Evolutionary conservation across 2,888 invertebrate species (phyloP).

Genomic region (Phortica okadai): DNA sequence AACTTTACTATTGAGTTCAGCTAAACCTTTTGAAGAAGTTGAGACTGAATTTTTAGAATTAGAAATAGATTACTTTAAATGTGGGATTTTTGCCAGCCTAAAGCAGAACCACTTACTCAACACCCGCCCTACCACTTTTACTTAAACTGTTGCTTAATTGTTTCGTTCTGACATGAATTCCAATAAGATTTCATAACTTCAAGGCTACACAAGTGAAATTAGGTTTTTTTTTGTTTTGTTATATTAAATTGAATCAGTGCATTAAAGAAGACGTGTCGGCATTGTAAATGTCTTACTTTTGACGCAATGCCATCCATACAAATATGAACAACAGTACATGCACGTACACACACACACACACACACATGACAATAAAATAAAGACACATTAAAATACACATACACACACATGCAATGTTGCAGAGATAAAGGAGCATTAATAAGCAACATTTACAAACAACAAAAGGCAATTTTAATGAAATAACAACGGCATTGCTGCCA

Average conservation of each 20-base stretch:
- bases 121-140: no score
- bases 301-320: neutral
- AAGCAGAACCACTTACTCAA: no score
- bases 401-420: conserved; percentile 41
- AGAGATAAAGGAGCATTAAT: conserved; percentile 64
- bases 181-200: neutral
- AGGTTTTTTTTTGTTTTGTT: neutral
- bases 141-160: no score
- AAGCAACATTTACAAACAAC: conserved; percentile 70
- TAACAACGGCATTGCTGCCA: conserved; percentile 60
- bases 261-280: conserved; percentile 15
- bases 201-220: neutral
- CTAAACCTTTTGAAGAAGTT: no score
- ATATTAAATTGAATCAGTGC: conserved; percentile 13
- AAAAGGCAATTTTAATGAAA: conserved; percentile 70
- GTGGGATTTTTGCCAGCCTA: no score
- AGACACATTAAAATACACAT: conserved; percentile 39
- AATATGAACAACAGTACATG: neutral
- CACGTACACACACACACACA: conserved; percentile 43
- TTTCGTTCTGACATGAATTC: no score
- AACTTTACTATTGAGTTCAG: no score
- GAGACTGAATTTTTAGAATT: no score
- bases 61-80: no score
- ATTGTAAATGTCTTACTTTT: conserved; percentile 23
- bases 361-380: conserved; percentile 31